These are phyloP conservation scores for Bufo gargarizans DNA, from an alignment of 2,113 vertebrate genomes.

Conservation along the genomic window DNA sequence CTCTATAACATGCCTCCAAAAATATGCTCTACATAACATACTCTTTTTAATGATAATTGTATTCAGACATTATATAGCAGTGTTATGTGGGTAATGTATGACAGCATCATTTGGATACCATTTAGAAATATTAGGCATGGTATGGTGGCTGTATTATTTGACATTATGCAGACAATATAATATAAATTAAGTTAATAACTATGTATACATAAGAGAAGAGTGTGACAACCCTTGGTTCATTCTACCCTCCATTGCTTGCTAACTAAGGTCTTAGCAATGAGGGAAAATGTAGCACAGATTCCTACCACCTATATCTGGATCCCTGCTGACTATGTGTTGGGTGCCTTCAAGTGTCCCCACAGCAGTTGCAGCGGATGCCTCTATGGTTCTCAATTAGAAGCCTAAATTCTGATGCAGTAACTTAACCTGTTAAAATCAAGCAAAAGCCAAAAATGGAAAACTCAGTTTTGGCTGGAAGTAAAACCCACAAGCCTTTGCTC, in stretches of 20 bases:
- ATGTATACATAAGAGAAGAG: too few relatives aligned
- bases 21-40: too few relatives aligned
- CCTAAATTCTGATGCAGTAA: background rate
- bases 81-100: background rate
- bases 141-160: too few relatives aligned
- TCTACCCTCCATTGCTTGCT: background rate
- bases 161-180: too few relatives aligned
- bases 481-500: background rate
- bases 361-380: background rate
- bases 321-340: background rate
- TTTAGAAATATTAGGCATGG: too few relatives aligned
- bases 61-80: background rate
- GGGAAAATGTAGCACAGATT: background rate
- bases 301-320: background rate
- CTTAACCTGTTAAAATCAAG: background rate
- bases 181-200: too few relatives aligned
- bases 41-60: background rate
- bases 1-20: too few relatives aligned
- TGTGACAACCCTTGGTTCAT: too few relatives aligned
- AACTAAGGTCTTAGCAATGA: background rate
- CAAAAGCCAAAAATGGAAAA: background rate
- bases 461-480: background rate
- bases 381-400: background rate
- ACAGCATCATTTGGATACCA: too few relatives aligned
- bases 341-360: background rate